phyloP scores from a whole-genome alignment of 2,888 invertebrate genomes.

The Mythimna vitellina region DNA sequence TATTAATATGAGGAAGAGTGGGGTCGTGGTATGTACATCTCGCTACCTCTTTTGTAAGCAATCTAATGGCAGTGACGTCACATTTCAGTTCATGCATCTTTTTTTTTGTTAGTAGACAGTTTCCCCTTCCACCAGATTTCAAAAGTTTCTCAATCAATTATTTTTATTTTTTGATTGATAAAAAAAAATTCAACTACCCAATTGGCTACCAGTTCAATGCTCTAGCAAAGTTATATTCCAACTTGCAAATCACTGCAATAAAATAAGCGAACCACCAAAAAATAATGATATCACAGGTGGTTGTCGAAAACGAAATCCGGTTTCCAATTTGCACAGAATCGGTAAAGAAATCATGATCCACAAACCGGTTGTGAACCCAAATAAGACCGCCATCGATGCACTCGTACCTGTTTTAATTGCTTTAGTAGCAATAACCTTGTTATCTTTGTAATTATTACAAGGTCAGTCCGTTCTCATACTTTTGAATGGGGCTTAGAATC shows the following conservation, averaged over 20 bases:
- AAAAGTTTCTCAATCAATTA: no score
- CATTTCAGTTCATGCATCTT: no score
- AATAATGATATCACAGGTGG: slow-evolving; percentile 8
- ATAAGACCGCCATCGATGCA: slow-evolving; percentile 44
- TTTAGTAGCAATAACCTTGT: slow-evolving; percentile 64
- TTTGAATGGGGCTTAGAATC: slow-evolving; percentile 20
- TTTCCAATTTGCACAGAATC: slow-evolving; percentile 28
- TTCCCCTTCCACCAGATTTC: no score
- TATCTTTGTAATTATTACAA: slow-evolving; percentile 60
- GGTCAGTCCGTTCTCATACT: slow-evolving; percentile 30
- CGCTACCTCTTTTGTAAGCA: no score
- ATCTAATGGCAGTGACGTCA: no score
- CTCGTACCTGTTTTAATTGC: slow-evolving; percentile 60
- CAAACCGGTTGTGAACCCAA: slow-evolving; percentile 48
- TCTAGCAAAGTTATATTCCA: neutral
- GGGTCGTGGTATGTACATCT: no score
- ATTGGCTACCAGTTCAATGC: no score
- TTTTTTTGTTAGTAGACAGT: no score
- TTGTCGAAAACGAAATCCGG: slow-evolving; percentile 25
- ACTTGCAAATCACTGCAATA: neutral
- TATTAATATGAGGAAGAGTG: no score
- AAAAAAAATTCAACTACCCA: no score
- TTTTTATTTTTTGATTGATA: no score
- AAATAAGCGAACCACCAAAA: neutral
- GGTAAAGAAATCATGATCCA: slow-evolving; percentile 28